Conservation (phyloP, 2,888 invertebrate genomes). For the Cephus pygmeus region DNA sequence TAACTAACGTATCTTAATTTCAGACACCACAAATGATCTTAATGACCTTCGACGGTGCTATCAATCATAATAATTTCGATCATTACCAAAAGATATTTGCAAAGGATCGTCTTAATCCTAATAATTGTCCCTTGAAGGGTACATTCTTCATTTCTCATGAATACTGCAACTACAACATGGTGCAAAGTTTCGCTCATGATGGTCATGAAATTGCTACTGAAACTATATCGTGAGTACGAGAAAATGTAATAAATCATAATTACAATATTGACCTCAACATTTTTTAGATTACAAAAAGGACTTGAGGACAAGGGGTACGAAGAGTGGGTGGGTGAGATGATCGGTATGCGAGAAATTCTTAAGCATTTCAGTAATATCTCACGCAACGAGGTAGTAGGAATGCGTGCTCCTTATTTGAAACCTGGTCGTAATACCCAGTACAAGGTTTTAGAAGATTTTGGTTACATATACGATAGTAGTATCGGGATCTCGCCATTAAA, state of each 20-base stretch:
- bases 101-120: slow-evolving; percentile 84
- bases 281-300: slow-evolving; percentile 77
- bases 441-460: slow-evolving; percentile 92
- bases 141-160: slow-evolving; percentile 94
- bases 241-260: neutral
- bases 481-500: slow-evolving; percentile 85
- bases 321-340: slow-evolving; percentile 94
- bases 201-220: slow-evolving; percentile 87
- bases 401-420: slow-evolving; percentile 90
- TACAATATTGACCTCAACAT: slow-evolving; percentile 9
- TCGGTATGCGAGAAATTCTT: slow-evolving; percentile 91
- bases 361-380: slow-evolving; percentile 85
- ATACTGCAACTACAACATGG: slow-evolving; percentile 92
- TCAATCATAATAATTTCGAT: slow-evolving; percentile 91
- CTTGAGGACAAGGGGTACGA: slow-evolving; percentile 91
- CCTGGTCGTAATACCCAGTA: slow-evolving; percentile 94
- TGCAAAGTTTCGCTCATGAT: slow-evolving; percentile 87
- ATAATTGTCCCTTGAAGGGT: slow-evolving; percentile 88
- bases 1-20: slow-evolving; percentile 41
- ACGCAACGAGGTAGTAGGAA: slow-evolving; percentile 84
- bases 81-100: slow-evolving; percentile 88
- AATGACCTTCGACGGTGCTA: slow-evolving; percentile 92
- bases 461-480: slow-evolving; percentile 93
- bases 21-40: slow-evolving; percentile 94
- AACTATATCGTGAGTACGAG: slow-evolving; percentile 75